Percentiles rank a stretch among this genome's conserved stretches.
Conservation (phyloP, 2,888 invertebrate species). For the Priocnemis perturbator region DNA sequence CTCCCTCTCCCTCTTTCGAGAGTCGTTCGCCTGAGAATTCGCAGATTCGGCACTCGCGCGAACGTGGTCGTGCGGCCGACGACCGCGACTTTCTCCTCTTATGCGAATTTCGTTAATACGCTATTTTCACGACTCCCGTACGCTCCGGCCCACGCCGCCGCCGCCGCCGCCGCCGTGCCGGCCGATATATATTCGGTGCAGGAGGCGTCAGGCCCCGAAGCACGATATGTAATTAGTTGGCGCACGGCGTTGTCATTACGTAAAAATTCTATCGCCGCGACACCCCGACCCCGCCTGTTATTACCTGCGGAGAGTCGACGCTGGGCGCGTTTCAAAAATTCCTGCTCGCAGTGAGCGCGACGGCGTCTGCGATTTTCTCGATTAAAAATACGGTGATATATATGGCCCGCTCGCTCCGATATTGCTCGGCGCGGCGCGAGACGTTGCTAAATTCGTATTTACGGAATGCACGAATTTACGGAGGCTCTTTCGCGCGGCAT, state of each 20-base stretch:
- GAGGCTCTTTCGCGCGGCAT: too few species aligned
- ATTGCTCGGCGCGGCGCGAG: too few species aligned
- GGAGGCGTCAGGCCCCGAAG: slow-evolving; percentile 1
- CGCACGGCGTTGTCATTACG: slow-evolving; percentile 9
- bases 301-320: too few species aligned
- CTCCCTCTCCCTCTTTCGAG: slow-evolving; percentile 16
- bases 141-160: slow-evolving; percentile 37
- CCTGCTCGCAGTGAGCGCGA: too few species aligned
- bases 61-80: slow-evolving; percentile 55
- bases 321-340: too few species aligned
- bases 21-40: slow-evolving; percentile 43
- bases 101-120: slow-evolving; percentile 72
- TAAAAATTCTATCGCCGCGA: slow-evolving; percentile 1
- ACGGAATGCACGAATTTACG: too few species aligned
- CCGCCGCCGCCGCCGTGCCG: too few species aligned
- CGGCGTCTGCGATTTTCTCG: too few species aligned
- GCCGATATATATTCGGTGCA: slow-evolving; percentile 29
- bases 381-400: too few species aligned
- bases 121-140: slow-evolving; percentile 63
- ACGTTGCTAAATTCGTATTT: too few species aligned
- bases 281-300: too few species aligned
- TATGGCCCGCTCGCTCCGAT: too few species aligned
- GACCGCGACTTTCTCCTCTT: slow-evolving; percentile 73
- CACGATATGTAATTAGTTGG: neutral
- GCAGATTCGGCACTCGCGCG: slow-evolving; percentile 55